A percentile compares a stretch with the other conserved stretches of the same genome.
These are phyloP conservation scores for Melanerpes formicivorus DNA, from an alignment of 2,113 vertebrate genomes.

Conservation along the genomic window DNA sequence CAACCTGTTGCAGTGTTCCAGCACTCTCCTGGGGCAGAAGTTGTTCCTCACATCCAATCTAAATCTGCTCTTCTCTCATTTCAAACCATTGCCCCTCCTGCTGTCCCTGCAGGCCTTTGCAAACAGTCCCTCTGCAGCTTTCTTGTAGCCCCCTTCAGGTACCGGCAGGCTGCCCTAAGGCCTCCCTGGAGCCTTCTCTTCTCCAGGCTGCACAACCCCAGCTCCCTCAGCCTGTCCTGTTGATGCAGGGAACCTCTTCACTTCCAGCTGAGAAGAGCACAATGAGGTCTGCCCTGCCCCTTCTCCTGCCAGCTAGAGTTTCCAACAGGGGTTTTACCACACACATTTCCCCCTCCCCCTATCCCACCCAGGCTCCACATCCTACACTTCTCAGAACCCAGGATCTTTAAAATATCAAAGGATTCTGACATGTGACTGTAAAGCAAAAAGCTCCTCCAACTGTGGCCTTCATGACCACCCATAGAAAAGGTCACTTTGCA, in stretches of 20 bases:
- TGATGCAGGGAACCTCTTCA: not conserved
- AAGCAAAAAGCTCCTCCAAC: not conserved
- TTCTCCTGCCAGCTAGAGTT: not conserved
- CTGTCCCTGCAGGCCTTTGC: no score
- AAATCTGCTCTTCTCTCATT: no score
- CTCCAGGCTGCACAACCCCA: no score
- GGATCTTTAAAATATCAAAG: not conserved
- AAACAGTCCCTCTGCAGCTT: no score
- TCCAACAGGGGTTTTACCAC: not conserved
- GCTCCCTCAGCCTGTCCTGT: no score
- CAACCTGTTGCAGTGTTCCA: no score
- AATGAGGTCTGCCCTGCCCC: not conserved
- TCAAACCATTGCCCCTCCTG: no score
- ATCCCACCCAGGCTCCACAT: not conserved
- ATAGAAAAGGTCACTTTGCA: not conserved
- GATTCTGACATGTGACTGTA: not conserved
- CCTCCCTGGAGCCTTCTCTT: no score
- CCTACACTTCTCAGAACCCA: not conserved
- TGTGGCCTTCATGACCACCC: not conserved
- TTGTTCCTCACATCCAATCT: no score
- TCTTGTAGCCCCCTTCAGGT: no score
- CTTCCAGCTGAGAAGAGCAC: not conserved
- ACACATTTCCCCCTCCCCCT: not conserved
- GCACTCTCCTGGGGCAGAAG: no score
- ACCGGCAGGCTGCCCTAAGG: no score